Evolutionary conservation across 2,888 invertebrate species (phyloP), one percentile per base, ranked within the genome.

Genomic region (Chrysolina haemoptera): DNA sequence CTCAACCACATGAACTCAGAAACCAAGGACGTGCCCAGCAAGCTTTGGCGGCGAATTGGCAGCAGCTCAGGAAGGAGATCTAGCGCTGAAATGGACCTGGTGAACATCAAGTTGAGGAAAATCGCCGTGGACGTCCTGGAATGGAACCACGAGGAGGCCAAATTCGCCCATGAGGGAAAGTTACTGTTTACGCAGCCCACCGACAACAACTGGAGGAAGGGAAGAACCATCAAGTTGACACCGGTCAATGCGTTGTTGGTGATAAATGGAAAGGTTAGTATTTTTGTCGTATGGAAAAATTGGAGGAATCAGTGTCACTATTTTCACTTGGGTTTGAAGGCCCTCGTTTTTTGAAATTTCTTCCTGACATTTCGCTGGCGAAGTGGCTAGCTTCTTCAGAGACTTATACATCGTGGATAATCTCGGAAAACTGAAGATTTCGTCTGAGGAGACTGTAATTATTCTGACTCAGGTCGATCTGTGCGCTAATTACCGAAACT

Each of bases 1-100:
- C 91, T 98, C 80, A 96, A 96, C 85, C 96, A 97, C 86, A 98
- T 98, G 91, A 97, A 97, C 88, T 94, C 96, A 80, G 95, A 96
- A 85, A 96, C 96, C 40, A 96, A 96, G 86, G 96, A 96, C 82
- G 94, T 96, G 20, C 96, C 96, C 48, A 95, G 96, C 69, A 96
- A 96, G 82, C 90, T 97, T 63, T 97, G 97, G 97, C 91, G 97
- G 79, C 90, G 96, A 83, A 94, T 97, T 79, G 96, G 96, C 16
- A 94, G 92, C 81, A 95, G 95, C 43, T 78, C 79, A 16, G 79
- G 79, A 14, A 74, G 94, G 80, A 89, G 95, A 81, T 92, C 94
- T 10, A 94, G 94, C 71, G 93, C 94, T 77, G 96, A 96, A 85
- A 92, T 95, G 84, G 96, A 97, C 86, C 93, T 96, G 88, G 95